Evolutionary conservation across 2,797 vertebrate species (phyloP).

Genomic region (Oreochromis mossambicus): DNA sequence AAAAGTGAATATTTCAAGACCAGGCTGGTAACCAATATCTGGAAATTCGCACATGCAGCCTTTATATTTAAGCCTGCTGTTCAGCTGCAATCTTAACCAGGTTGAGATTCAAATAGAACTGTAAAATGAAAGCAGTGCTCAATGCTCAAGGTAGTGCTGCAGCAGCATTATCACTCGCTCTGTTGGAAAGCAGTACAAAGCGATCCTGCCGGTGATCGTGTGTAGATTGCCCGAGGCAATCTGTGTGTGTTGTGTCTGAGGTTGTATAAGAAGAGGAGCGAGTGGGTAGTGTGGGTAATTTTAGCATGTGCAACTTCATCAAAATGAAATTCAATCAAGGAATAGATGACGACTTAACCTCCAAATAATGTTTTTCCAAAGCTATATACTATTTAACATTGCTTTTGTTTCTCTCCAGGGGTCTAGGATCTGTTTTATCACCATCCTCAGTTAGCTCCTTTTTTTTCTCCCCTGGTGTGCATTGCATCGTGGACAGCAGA

Average conservation of each 20-base stretch:
- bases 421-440: neutral
- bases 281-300: neutral
- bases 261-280: neutral
- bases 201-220: constrained; percentile 11
- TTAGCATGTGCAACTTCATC: neutral
- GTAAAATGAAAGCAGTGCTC: constrained; percentile 1
- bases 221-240: constrained; percentile 7
- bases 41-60: neutral
- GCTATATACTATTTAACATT: neutral
- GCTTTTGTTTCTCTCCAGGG: neutral
- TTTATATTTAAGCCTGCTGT: neutral
- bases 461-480: neutral
- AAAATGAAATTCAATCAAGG: neutral
- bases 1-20: neutral
- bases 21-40: neutral
- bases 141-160: neutral
- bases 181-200: neutral
- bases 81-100: neutral
- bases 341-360: neutral
- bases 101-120: neutral
- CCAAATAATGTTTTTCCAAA: neutral
- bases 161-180: neutral
- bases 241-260: neutral
- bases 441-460: neutral
- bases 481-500: neutral